Percentiles rank a stretch among this genome's conserved stretches.
Conservation (phyloP, 2,888 invertebrate species). For the Morpho deidamia region DNA sequence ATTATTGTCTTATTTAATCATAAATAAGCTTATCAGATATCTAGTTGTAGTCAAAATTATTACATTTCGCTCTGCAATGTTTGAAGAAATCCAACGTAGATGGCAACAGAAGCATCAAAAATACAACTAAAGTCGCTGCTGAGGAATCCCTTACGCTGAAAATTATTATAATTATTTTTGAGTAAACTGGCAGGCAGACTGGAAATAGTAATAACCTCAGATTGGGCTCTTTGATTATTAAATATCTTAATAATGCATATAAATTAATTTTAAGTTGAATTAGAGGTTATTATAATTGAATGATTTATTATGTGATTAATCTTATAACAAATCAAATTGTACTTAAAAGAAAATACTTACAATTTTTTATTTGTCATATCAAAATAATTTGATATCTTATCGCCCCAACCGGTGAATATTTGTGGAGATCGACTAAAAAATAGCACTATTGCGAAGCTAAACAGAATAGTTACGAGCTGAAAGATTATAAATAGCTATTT, state of each 20-base stretch:
- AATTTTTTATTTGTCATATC: conserved; percentile 33
- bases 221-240: too few relatives aligned
- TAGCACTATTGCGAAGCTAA: conserved; percentile 30
- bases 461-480: conserved; percentile 54
- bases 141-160: conserved; percentile 50
- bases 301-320: not conserved
- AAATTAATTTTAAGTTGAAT: not conserved
- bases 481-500: conserved; percentile 27
- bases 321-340: not conserved
- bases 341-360: conserved; percentile 32
- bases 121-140: conserved; percentile 40
- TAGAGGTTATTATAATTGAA: too few relatives aligned
- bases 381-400: conserved; percentile 34
- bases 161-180: not conserved
- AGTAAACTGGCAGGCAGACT: too few relatives aligned
- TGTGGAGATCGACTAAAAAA: conserved; percentile 58
- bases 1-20: too few relatives aligned
- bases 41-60: not conserved
- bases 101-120: conserved; percentile 48
- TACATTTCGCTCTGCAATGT: conserved; percentile 42
- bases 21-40: too few relatives aligned
- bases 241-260: too few relatives aligned
- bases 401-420: conserved; percentile 59
- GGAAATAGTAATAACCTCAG: too few relatives aligned
- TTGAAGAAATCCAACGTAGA: conserved; percentile 39